Conservation (phyloP, 1,140 invertebrate genomes). For the Cydia amplana region DNA sequence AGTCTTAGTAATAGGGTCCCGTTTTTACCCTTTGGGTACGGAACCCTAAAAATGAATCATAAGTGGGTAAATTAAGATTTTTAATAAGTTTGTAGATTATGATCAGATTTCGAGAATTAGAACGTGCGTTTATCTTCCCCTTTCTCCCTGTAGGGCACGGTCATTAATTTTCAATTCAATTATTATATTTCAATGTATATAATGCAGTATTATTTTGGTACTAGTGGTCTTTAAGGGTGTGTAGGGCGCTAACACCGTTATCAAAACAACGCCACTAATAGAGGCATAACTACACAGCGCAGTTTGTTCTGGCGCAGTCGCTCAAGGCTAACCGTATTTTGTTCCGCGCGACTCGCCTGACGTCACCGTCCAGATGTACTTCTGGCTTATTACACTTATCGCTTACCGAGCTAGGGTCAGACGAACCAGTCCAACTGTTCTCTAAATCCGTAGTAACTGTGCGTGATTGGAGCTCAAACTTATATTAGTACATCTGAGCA, state of each 20-base stretch:
- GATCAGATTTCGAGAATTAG: no score
- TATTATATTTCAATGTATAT: no score
- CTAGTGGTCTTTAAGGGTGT: not conserved
- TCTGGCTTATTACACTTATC: constrained; percentile 12
- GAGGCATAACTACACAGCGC: not conserved
- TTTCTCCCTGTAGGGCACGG: no score
- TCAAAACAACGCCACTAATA: not conserved
- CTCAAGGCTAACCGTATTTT: constrained; percentile 70
- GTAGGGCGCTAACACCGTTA: not conserved
- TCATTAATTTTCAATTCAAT: no score
- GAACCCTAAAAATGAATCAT: no score
- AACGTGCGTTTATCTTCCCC: no score
- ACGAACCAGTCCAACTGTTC: not conserved
- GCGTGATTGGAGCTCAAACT: not conserved
- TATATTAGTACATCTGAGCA: no score
- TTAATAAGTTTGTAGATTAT: no score
- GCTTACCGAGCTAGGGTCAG: not conserved
- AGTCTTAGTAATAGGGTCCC: no score
- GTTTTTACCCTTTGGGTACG: no score
- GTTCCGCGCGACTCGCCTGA: constrained; percentile 64
- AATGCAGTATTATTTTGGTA: no score
- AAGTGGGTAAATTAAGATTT: no score
- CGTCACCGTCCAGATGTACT: constrained; percentile 61
- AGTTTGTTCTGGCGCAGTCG: constrained; percentile 47
- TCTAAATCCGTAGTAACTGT: not conserved